Percentiles rank a stretch among this genome's conserved stretches.
Conservation (phyloP, 1,140 invertebrate genomes). For the Polyergus mexicanus region DNA sequence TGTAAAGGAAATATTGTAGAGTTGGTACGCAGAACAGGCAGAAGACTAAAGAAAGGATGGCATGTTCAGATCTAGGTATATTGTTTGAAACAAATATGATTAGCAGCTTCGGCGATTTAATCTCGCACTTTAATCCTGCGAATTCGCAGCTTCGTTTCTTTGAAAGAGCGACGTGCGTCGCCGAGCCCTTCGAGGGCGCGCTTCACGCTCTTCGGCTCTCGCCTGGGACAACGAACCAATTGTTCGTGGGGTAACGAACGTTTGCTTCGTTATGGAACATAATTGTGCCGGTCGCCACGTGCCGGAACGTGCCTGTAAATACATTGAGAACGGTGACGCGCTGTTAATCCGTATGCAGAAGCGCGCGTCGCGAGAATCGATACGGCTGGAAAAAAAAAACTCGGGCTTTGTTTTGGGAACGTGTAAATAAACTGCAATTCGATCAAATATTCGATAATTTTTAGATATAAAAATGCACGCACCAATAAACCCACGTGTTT, state of each 20-base stretch:
- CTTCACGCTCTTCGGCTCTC: slow-evolving; percentile 36
- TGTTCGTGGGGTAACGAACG: slow-evolving; percentile 69
- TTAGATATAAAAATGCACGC: background rate
- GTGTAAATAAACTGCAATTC: background rate
- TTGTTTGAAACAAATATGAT: slow-evolving; percentile 3
- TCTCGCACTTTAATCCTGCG: slow-evolving; percentile 2
- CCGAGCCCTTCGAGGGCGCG: slow-evolving; percentile 40
- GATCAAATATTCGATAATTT: background rate
- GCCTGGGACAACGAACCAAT: slow-evolving; percentile 67
- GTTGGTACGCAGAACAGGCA: background rate
- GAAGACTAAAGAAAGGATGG: background rate
- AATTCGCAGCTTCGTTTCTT: slow-evolving; percentile 12
- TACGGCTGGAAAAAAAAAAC: background rate
- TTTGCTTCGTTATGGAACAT: slow-evolving; percentile 72
- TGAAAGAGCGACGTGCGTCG: slow-evolving; percentile 13
- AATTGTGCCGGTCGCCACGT: slow-evolving; percentile 70
- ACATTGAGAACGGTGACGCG: slow-evolving; percentile 13
- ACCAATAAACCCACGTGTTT: background rate
- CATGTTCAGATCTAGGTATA: background rate
- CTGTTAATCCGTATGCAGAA: slow-evolving; percentile 20
- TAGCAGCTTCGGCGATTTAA: background rate
- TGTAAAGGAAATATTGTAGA: background rate
- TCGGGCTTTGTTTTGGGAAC: background rate
- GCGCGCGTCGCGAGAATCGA: slow-evolving; percentile 10
- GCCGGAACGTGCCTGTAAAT: slow-evolving; percentile 67